Evolutionary conservation across 2,888 invertebrate species (phyloP).

Genomic region (Drosophila kuntzei): DNA sequence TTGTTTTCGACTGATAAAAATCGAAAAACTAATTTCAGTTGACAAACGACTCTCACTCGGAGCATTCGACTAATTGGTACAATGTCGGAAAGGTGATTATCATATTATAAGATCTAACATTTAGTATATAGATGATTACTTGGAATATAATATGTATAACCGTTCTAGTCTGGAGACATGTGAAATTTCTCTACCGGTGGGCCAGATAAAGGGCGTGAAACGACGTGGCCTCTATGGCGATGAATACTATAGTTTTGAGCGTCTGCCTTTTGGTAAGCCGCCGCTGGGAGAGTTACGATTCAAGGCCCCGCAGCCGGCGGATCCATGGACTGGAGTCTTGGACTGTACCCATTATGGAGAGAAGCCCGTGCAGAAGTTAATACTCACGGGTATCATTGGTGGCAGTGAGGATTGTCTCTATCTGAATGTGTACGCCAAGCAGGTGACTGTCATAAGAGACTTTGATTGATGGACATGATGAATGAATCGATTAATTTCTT

Average conservation of each 20-base stretch:
- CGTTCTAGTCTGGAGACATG: conserved; percentile 48
- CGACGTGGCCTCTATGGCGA: conserved; percentile 63
- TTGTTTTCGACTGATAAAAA: conserved; percentile 3
- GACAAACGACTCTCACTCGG: conserved; percentile 19
- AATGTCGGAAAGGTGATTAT: conserved; percentile 57
- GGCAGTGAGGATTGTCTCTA: conserved; percentile 87
- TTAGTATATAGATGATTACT: neutral
- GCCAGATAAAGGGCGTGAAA: conserved; percentile 60
- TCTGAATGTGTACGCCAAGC: conserved; percentile 85
- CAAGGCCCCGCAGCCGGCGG: conserved; percentile 84
- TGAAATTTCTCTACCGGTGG: conserved; percentile 60
- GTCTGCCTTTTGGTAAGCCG: conserved; percentile 80
- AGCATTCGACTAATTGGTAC: conserved; percentile 5
- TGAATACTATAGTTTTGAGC: conserved; percentile 77
- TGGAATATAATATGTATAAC: neutral
- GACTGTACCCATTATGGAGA: conserved; percentile 82
- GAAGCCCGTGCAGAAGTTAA: conserved; percentile 80
- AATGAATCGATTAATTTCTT: conserved; percentile 9
- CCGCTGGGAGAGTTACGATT: conserved; percentile 78
- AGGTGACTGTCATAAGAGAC: conserved; percentile 59
- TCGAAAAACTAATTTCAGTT: conserved; percentile 32
- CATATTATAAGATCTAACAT: neutral
- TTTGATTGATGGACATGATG: conserved; percentile 24
- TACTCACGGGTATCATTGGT: conserved; percentile 64
- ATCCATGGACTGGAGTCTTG: conserved; percentile 84